phyloP scores from a whole-genome alignment of 2,797 vertebrate genomes.

The Oceanodroma leucorhoa region DNA sequence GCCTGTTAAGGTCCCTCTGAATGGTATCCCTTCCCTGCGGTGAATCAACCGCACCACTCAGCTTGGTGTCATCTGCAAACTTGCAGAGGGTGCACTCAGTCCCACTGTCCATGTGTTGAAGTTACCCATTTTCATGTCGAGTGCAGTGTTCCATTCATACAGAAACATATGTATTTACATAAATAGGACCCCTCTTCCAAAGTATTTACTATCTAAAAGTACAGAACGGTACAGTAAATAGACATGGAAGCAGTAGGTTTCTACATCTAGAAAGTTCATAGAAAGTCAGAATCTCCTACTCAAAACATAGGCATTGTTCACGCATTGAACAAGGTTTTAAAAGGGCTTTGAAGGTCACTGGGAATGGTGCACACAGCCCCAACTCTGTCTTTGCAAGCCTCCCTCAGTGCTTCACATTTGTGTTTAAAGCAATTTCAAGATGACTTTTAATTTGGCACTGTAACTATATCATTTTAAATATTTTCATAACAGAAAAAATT shows the following conservation, averaged over 20 bases:
- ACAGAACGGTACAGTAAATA: not conserved
- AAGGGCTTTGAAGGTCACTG: not conserved
- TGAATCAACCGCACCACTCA: not conserved
- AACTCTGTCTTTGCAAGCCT: not conserved
- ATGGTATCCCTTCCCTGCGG: not conserved
- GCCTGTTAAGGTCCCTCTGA: not conserved
- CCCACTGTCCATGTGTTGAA: not conserved
- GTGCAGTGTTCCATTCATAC: not conserved
- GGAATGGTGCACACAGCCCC: not conserved
- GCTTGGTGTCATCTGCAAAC: not conserved
- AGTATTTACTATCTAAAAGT: not conserved
- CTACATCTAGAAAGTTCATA: not conserved
- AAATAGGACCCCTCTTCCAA: not conserved
- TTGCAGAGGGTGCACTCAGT: not conserved
- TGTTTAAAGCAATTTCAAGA: not conserved
- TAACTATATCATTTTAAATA: not conserved
- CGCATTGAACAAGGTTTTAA: not conserved
- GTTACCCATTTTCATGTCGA: not conserved
- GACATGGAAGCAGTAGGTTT: not conserved
- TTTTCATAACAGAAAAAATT: not conserved
- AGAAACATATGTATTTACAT: not conserved
- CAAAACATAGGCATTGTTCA: not conserved
- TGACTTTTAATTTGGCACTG: not conserved
- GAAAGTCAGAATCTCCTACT: not conserved
- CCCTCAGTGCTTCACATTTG: not conserved